Percentiles rank a stretch among this genome's conserved stretches.
phyloP scores from a whole-genome alignment of 2,113 vertebrate species.

The Electrona antarctica region DNA sequence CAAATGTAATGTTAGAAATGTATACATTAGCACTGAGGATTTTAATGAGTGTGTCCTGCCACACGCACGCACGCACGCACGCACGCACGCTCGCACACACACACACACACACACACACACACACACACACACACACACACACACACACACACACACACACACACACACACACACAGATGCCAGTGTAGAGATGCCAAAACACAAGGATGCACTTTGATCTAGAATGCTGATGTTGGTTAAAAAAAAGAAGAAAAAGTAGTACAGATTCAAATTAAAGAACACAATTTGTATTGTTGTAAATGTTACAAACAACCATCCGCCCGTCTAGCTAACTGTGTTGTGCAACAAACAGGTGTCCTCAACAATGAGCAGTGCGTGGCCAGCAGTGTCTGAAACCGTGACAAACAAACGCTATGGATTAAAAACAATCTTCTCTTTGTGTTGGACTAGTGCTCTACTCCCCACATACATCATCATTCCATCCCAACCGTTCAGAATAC shows the following conservation, averaged over 20 bases:
- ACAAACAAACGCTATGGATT: constrained; percentile 48
- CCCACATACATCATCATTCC: constrained; percentile 32
- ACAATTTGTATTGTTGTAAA: neutral
- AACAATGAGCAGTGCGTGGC: constrained; percentile 33
- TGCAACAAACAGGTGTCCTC: constrained; percentile 46
- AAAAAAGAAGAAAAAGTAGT: neutral
- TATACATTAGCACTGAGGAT: too few relatives aligned
- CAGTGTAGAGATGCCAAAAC: neutral
- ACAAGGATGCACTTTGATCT: constrained; percentile 22
- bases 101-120: too few relatives aligned
- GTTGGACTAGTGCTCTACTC: constrained; percentile 18
- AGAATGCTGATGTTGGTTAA: constrained; percentile 41
- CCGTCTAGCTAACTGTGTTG: neutral
- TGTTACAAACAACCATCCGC: neutral
- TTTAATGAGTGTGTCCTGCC: too few relatives aligned
- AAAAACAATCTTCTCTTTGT: constrained; percentile 67
- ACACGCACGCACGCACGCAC: too few relatives aligned
- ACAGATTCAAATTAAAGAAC: neutral
- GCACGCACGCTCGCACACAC: too few relatives aligned
- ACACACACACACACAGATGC: constrained; percentile 4
- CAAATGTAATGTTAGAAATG: too few relatives aligned
- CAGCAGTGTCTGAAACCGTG: constrained; percentile 29
- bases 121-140: too few relatives aligned
- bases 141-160: too few relatives aligned
- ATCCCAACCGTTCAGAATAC: constrained; percentile 38